Base-by-base conservation (phyloP, 92 coral and sea anemone species). In the Isaurus tuberculatus region DNA sequence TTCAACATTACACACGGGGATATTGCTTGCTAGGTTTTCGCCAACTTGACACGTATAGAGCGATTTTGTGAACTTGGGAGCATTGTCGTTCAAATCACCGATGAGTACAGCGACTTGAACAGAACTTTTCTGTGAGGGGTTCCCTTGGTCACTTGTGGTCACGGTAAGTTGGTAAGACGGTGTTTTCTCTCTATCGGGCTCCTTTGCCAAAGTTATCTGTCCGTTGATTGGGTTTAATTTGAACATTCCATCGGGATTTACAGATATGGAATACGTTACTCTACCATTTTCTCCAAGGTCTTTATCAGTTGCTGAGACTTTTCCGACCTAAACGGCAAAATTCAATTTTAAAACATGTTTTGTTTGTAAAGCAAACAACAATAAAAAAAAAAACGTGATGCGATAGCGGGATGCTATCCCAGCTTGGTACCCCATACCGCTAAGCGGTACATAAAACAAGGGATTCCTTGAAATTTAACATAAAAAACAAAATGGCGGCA, bases 71-170 rank as follows among this genome's bases (percentile, higher is more conserved):
- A 94, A 94, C 77, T 43, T 67, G 5, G 98, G 98, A 25, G 93
- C 79, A 19, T 94, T 94, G 75, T 94, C 98, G 66, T 94, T 94
- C 85, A 91, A 85, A 89, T 94, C 98, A 86, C 73, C 85, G 16
- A 94, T 88, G 19, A 79, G 85, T 77, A 97, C 98, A 66, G 72
- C 88, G 64, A 97, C 97, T 34, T 82, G 81, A 2, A 91, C 91
- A 0, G 87, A 55, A 23, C 90, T 83, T 67, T 77, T 11, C 31
- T 53, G 72, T 14, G 93, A 88, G 20, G 86, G 89, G 23, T 79
- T 68, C 36, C 98, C 99, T 20, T 86, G 92, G 83, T 97, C 99
- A 25, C 51, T 73, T n/a, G 99, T 98, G 25, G 89, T 90, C 75
- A 94, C 88, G 33, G 84, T 82, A 0, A 97, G 73, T 6, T 67